Base-by-base conservation (phyloP, 30 jellyfish, hydroid and myxozoan genomes). In the Chrysaora quinquecirrha region DNA sequence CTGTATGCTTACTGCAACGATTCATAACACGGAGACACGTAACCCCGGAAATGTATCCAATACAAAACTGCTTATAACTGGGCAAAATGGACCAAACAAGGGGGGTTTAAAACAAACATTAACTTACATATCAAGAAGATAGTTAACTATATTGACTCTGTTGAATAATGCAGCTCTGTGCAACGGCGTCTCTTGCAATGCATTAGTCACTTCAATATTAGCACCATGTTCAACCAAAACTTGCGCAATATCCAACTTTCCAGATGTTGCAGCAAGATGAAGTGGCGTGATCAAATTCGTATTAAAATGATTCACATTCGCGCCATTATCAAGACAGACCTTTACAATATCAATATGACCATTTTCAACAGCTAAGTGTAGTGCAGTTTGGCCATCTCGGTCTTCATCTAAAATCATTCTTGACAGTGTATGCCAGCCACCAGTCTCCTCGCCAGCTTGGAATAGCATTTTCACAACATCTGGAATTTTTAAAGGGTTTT, bases 91-190 rank as follows among this genome's bases (percentile, higher is more conserved):
- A n/a, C n/a, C n/a, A n/a, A n/a, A n/a, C n/a, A n/a, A n/a, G n/a
- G n/a, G n/a, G n/a, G n/a, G n/a, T n/a, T n/a, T n/a, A n/a, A n/a
- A n/a, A n/a, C n/a, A n/a, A n/a, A n/a, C n/a, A n/a, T n/a, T n/a
- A n/a, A 73, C 92, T 80, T 48, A 83, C 97, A 56, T 72, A 63
- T 87, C 95, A 4, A 94, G 87, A 16, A 94, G 80, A 87, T 83
- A 87, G 20, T 83, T 72, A 22, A 87, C 87, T 14, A 94, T 94
- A 1, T 76, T 77, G 73, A 76, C 94, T 31, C 99, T 83, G 70
- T 94, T 94, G 67, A 94, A 94, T 65, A 94, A 52, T 4, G 99
- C 99, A 38, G 99, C 99, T 50, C 99, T 66, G 75, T 94, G 99
- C 33, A 94, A 66, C 12, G 99, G 97, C 34, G 99, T 94, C 49